Evolutionary conservation across 2,797 vertebrate genomes (phyloP).

Genomic region (Bradypodion ventrale): DNA sequence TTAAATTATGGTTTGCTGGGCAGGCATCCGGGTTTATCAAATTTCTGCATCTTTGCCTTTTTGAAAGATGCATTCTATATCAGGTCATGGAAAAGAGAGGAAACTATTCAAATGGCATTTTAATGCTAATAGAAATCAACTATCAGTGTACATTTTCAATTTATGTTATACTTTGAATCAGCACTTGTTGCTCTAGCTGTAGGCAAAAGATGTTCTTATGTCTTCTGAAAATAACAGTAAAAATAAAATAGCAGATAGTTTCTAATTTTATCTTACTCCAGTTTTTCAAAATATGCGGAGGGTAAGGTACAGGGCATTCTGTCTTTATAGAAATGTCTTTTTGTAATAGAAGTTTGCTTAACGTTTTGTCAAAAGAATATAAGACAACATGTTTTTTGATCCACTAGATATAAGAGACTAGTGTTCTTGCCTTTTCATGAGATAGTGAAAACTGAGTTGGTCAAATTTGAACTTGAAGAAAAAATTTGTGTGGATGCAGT

Average conservation of each 20-base stretch:
- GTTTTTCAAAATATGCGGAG: too few relatives aligned
- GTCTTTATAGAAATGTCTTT: too few relatives aligned
- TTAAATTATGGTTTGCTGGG: neutral
- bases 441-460: too few relatives aligned
- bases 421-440: too few relatives aligned
- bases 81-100: neutral
- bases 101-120: neutral
- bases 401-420: too few relatives aligned
- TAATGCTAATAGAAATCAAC: constrained; percentile 14
- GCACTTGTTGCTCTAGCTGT: constrained; percentile 23
- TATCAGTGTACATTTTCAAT: constrained; percentile 31
- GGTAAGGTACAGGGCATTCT: too few relatives aligned
- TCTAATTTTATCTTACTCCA: neutral
- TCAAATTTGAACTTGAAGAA: too few relatives aligned
- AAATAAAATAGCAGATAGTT: constrained; percentile 2
- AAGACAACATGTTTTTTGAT: too few relatives aligned
- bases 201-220: constrained; percentile 6
- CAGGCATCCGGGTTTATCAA: neutral
- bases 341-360: too few relatives aligned
- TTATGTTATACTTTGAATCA: constrained; percentile 4
- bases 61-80: neutral
- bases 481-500: too few relatives aligned
- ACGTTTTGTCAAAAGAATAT: too few relatives aligned
- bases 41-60: constrained; percentile 17
- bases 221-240: neutral